These are phyloP conservation scores for Merodon equestris DNA, from an alignment of 2,888 invertebrate species.

Conservation along the genomic window DNA sequence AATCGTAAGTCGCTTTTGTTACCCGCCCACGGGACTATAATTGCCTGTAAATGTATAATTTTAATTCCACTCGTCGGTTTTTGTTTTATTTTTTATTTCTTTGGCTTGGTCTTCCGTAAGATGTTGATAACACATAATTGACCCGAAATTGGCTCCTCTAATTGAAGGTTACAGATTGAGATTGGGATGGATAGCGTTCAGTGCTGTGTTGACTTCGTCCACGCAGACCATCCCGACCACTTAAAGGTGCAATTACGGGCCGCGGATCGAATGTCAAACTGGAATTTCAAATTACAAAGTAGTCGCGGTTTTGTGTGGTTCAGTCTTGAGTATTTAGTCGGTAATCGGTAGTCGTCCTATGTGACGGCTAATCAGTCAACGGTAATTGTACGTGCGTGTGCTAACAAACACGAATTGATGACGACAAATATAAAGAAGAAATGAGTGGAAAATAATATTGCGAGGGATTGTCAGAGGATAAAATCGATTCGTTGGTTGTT, in stretches of 20 bases:
- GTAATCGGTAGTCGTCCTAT: constrained; percentile 9
- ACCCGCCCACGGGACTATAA: constrained; percentile 32
- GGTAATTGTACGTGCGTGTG: constrained; percentile 54
- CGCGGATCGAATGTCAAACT: constrained; percentile 43
- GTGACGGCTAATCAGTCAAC: constrained; percentile 44
- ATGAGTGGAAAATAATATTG: constrained; percentile 55
- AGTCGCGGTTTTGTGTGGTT: constrained; percentile 2
- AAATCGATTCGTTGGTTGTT: background rate
- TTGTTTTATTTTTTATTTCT: too few relatives aligned
- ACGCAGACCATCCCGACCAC: constrained; percentile 6
- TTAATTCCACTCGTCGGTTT: too few relatives aligned
- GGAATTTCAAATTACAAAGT: constrained; percentile 33
- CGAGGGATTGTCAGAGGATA: constrained; percentile 34
- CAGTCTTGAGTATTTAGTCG: background rate
- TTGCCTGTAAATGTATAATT: constrained; percentile 11
- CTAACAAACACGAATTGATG: constrained; percentile 8
- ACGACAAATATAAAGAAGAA: constrained; percentile 12
- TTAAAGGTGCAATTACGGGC: constrained; percentile 33
- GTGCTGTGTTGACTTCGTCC: background rate
- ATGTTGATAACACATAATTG: constrained; percentile 50
- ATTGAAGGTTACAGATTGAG: constrained; percentile 26
- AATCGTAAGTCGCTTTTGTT: background rate
- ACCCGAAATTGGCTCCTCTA: constrained; percentile 30
- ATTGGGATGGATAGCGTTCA: background rate
- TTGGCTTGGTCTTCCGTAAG: constrained; percentile 2